Evolutionary conservation across 2,797 vertebrate genomes (phyloP), one percentile per base, ranked within the genome.

Genomic region (Ispidina lecontei): DNA sequence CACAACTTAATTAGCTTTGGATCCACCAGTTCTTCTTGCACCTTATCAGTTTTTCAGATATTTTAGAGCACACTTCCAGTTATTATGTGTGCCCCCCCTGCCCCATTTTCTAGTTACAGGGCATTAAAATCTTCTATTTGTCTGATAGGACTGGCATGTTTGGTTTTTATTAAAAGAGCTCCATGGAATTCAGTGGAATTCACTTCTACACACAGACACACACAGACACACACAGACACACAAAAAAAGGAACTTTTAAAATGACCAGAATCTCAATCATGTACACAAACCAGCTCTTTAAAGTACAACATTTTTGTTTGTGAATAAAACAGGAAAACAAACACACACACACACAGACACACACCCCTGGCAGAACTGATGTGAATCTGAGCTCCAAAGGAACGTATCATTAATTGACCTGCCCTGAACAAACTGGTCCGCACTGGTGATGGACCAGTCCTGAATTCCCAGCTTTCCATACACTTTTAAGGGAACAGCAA

Each of bases 101-200:
- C 49, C 65, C 41, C 23, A 25, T 54, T 39, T 77, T 69, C 75
- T 31, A 64, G 29, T 63, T 77, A 67, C 37, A 79, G 63, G 46
- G 59, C 64, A 73, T 84, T 77, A 72, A 83, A 68, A 78, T 84
- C 46, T 35, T 68, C 10, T 41, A 9, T 64, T 80, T 89, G 64
- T 52, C 68, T 93, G 84, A 75, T 5, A 91, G 55, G 59, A 73
- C 72, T 39, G 68, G 71, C 68, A 82, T 37, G 41, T 91, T 87
- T 83, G 65, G 26, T 75, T 67, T 87, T 77, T 83, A 88, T 37
- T 80, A 82, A 84, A 87, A 72, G 68, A 93, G 44, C 58, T 93
- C 71, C 54, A 49, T 10, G 23, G 25, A 93, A 88, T 72, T 73
- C 62, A 87, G 26, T 59, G 74, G 93, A 93, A 93, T 73, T 87